phyloP scores from a whole-genome alignment of 2,888 invertebrate species.

The Cosmorhoe ocellata region DNA sequence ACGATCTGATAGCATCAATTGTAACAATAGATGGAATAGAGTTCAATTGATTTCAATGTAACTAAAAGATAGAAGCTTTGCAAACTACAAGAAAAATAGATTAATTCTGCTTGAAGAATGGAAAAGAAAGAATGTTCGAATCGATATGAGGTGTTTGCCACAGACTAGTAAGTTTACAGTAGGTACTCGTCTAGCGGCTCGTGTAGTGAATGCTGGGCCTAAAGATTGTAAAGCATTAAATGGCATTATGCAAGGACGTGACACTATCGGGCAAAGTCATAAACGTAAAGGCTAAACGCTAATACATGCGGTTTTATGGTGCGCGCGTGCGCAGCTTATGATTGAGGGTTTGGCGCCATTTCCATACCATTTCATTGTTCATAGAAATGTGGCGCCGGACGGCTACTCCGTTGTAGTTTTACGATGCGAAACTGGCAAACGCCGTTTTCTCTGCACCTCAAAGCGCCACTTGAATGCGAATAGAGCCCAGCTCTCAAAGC shows the following conservation, averaged over 20 bases:
- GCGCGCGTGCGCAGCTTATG: constrained; percentile 65
- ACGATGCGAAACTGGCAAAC: constrained; percentile 63
- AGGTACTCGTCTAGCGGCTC: too few species aligned
- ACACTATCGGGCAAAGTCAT: constrained; percentile 48
- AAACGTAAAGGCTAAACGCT: constrained; percentile 47
- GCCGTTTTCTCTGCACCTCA: constrained; percentile 62
- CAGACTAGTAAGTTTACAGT: too few species aligned
- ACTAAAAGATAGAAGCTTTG: constrained; percentile 15
- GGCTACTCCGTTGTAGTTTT: constrained; percentile 69
- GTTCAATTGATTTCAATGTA: constrained; percentile 30
- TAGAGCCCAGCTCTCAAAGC: constrained; percentile 48
- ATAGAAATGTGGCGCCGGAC: constrained; percentile 75
- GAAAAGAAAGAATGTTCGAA: too few species aligned
- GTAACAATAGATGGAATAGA: constrained; percentile 27
- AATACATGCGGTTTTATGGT: constrained; percentile 57
- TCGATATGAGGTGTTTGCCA: too few species aligned
- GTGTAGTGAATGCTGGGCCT: too few species aligned
- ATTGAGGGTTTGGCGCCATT: constrained; percentile 72
- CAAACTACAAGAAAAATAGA: neutral
- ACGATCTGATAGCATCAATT: constrained; percentile 28
- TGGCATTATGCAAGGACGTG: constrained; percentile 54
- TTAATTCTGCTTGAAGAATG: too few species aligned
- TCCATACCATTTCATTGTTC: constrained; percentile 76
- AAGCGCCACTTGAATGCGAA: constrained; percentile 57
- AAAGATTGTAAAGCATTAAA: too few species aligned